Percentiles rank a stretch among this genome's conserved stretches.
Evolutionary conservation across 2,888 invertebrate species (phyloP).

Genomic region (Odiellus spinosus): DNA sequence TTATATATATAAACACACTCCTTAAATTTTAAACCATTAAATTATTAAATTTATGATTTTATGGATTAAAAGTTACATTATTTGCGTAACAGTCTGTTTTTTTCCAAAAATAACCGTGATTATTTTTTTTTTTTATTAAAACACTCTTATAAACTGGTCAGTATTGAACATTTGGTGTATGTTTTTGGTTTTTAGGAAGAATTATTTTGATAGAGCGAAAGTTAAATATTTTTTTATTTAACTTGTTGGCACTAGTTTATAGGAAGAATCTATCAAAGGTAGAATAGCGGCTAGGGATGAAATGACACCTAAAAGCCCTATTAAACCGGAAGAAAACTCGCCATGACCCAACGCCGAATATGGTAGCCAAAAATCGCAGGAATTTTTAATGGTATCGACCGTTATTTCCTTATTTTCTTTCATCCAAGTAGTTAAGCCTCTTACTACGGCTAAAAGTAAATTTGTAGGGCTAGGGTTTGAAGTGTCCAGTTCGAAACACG

Average conservation of each 20-base stretch:
- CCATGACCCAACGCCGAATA: constrained; percentile 61
- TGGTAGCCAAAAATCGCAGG: constrained; percentile 73
- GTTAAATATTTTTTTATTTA: no score
- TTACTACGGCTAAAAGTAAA: not conserved
- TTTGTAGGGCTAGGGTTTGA: not conserved
- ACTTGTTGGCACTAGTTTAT: constrained; percentile 40
- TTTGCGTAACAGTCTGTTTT: no score
- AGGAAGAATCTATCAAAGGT: constrained; percentile 55
- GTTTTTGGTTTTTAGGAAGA: no score
- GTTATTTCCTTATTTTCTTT: constrained; percentile 46
- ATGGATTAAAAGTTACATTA: no score
- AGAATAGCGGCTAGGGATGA: constrained; percentile 66
- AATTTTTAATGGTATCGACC: constrained; percentile 68
- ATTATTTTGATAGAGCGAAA: no score
- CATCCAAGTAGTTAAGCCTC: constrained; percentile 6
- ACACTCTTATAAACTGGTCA: no score
- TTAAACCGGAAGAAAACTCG: constrained; percentile 54
- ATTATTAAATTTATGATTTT: no score
- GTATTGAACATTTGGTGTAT: no score
- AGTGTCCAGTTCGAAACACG: not conserved
- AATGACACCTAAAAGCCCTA: constrained; percentile 60
- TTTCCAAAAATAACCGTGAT: no score
- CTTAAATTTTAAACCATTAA: no score
- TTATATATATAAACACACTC: no score
- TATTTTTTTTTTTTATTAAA: no score